Percentiles rank a stretch among this genome's conserved stretches.
These are phyloP conservation scores for Caranx melampygus DNA, from an alignment of 2,113 vertebrate species.

Conservation along the genomic window DNA sequence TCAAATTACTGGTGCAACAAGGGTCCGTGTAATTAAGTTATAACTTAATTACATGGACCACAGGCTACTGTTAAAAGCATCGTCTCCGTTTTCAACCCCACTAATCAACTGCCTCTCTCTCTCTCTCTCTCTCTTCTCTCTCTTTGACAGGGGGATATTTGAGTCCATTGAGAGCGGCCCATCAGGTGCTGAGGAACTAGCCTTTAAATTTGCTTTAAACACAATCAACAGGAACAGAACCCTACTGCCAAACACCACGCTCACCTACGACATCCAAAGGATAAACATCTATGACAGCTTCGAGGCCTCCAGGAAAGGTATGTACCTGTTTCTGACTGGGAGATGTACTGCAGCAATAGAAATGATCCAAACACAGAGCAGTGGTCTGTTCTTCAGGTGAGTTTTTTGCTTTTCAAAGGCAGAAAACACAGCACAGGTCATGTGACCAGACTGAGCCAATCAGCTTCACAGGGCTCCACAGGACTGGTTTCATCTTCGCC, in stretches of 20 bases:
- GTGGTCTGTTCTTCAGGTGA: too few species aligned
- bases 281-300: slow-evolving; percentile 99
- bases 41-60: too few species aligned
- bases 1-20: neutral
- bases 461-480: too few species aligned
- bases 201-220: slow-evolving; percentile 99
- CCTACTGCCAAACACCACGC: slow-evolving; percentile 96
- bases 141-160: slow-evolving; percentile 92
- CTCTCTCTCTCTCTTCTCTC: slow-evolving; percentile 25
- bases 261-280: slow-evolving; percentile 98
- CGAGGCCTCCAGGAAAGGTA: slow-evolving; percentile 99
- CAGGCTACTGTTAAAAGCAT: neutral
- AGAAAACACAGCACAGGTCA: too few species aligned
- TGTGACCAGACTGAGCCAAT: too few species aligned
- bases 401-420: too few species aligned
- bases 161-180: slow-evolving; percentile 97
- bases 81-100: neutral
- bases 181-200: slow-evolving; percentile 97
- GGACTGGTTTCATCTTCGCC: too few species aligned
- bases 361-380: too few species aligned
- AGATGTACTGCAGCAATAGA: neutral
- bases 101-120: slow-evolving; percentile 23
- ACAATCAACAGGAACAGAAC: slow-evolving; percentile 99
- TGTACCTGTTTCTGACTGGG: slow-evolving; percentile 25
- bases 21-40: neutral